These are phyloP conservation scores for Eustalomyia histrio DNA, from an alignment of 2,888 invertebrate species.

Conservation along the genomic window DNA sequence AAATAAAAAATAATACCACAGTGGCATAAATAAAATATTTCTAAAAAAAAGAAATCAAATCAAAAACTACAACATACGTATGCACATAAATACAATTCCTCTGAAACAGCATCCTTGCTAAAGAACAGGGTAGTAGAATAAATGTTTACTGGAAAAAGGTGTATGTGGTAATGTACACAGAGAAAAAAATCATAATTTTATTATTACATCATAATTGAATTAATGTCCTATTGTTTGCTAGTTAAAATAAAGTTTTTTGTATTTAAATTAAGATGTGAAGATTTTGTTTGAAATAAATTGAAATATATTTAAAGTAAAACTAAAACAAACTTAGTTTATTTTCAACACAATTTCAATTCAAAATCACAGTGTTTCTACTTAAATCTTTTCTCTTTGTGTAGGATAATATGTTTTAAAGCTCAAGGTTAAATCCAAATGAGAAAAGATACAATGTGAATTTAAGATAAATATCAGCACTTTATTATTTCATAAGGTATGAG, in stretches of 20 bases:
- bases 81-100: background rate
- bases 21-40: slow-evolving; percentile 14
- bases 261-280: too few species aligned
- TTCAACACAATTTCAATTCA: too few species aligned
- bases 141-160: background rate
- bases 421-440: slow-evolving; percentile 58
- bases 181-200: too few species aligned
- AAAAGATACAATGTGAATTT: slow-evolving; percentile 3
- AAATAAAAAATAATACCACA: slow-evolving; percentile 8
- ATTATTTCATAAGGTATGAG: background rate
- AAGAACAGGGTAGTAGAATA: background rate
- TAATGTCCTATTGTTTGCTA: too few species aligned
- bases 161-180: slow-evolving; percentile 14
- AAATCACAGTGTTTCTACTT: too few species aligned
- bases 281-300: too few species aligned
- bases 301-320: too few species aligned
- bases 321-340: too few species aligned
- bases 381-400: too few species aligned
- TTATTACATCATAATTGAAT: too few species aligned
- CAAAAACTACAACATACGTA: slow-evolving; percentile 74
- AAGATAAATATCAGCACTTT: slow-evolving; percentile 3
- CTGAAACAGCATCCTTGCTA: slow-evolving; percentile 14
- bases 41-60: slow-evolving; percentile 70
- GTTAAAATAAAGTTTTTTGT: too few species aligned
- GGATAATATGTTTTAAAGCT: slow-evolving; percentile 54